Percentiles rank a stretch among this genome's conserved stretches.
Evolutionary conservation across 2,797 vertebrate genomes (phyloP).

Genomic region (Sebastes itinus): DNA sequence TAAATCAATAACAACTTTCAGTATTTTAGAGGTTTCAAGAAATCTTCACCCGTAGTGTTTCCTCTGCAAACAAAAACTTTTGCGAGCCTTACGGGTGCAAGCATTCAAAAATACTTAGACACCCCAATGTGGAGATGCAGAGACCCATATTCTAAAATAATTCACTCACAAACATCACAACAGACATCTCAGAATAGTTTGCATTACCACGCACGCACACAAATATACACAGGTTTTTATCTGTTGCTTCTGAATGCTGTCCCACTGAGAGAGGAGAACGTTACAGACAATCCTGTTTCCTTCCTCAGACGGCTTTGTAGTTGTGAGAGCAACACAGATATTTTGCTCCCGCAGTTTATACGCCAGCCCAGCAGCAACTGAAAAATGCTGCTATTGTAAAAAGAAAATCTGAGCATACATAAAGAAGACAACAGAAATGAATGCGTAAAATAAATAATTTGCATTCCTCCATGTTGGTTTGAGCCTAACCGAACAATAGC

Average conservation of each 20-base stretch:
- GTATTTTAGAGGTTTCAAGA: neutral
- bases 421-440: slow-evolving; percentile 50
- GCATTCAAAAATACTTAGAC: neutral
- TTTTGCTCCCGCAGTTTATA: slow-evolving; percentile 41
- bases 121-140: neutral
- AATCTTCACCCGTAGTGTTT: neutral
- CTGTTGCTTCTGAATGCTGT: neutral
- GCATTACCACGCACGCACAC: neutral
- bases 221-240: neutral
- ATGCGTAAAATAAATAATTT: slow-evolving; percentile 38
- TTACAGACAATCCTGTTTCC: slow-evolving; percentile 45
- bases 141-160: neutral
- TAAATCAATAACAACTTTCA: neutral
- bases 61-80: neutral
- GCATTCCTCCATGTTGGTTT: slow-evolving; percentile 7
- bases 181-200: neutral
- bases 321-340: slow-evolving; percentile 34
- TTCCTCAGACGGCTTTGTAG: slow-evolving; percentile 25
- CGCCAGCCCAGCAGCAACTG: slow-evolving; percentile 18
- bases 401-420: slow-evolving; percentile 32
- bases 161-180: neutral
- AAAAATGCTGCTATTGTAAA: slow-evolving; percentile 36
- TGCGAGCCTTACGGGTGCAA: neutral
- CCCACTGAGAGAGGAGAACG: slow-evolving; percentile 24
- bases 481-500: neutral